Percentiles rank a stretch among this genome's conserved stretches.
Evolutionary conservation across 2,797 vertebrate genomes (phyloP).

Genomic region (Garrulus glandarius): DNA sequence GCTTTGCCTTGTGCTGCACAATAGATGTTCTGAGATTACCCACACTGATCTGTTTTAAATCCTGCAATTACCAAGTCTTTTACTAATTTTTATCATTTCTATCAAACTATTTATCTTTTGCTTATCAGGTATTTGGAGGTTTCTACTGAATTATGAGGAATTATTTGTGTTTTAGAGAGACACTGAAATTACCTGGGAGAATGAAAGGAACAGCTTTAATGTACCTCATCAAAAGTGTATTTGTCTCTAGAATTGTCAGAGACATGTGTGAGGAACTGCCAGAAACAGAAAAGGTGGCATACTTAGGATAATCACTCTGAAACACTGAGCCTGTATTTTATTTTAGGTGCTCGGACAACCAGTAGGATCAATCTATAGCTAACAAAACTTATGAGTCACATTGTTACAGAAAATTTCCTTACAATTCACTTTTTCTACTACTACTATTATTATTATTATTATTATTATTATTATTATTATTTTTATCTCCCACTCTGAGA

Average conservation of each 20-base stretch:
- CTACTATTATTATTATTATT: not conserved
- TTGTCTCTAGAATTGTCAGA: not conserved
- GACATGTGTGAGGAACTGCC: not conserved
- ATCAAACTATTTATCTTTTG: not conserved
- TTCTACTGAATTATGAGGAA: not conserved
- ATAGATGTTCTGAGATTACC: not conserved
- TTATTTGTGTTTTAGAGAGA: not conserved
- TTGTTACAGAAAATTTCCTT: not conserved
- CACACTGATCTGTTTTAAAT: not conserved
- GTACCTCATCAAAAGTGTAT: not conserved
- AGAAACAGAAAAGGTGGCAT: not conserved
- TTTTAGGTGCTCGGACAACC: not conserved
- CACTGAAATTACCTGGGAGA: not conserved
- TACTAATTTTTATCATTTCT: not conserved
- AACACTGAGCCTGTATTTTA: not conserved
- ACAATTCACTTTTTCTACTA: not conserved
- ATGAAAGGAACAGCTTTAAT: not conserved
- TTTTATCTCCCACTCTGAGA: not conserved
- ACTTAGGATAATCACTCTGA: not conserved
- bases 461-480: not conserved
- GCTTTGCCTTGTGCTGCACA: not conserved
- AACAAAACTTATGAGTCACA: not conserved
- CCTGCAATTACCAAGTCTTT: not conserved
- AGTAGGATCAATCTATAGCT: not conserved
- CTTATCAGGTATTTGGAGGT: rapidly evolving